A percentile compares a stretch with the other conserved stretches of the same genome.
phyloP scores from a whole-genome alignment of 2,797 vertebrate genomes.

The Cynodonichthys magdalenae region DNA sequence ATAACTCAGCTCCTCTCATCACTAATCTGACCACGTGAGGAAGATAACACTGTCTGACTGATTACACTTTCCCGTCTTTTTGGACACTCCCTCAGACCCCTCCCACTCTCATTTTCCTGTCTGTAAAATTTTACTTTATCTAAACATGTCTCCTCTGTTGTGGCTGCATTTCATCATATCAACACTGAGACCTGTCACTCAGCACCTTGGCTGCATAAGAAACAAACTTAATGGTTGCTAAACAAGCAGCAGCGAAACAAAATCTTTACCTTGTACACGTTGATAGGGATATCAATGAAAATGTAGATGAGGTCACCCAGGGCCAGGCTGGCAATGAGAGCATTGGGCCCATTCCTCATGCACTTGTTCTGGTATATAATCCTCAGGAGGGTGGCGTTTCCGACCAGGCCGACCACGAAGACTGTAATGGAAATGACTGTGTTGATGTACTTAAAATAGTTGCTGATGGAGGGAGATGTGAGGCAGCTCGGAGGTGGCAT shows the following conservation, averaged over 20 bases:
- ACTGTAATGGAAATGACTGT: slow-evolving; percentile 90
- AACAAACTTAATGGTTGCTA: slow-evolving; percentile 1
- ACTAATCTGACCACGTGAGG: slow-evolving; percentile 53
- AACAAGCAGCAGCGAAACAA: slow-evolving; percentile 5
- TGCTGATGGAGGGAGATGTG: slow-evolving; percentile 75
- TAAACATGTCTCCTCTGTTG: slow-evolving; percentile 22
- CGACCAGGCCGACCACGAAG: slow-evolving; percentile 95
- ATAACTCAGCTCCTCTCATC: slow-evolving; percentile 70
- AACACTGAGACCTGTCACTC: slow-evolving; percentile 12
- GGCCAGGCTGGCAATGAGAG: slow-evolving; percentile 95
- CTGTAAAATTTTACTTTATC: slow-evolving; percentile 44
- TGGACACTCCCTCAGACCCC: slow-evolving; percentile 22
- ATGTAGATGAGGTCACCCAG: slow-evolving; percentile 98
- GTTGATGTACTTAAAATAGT: slow-evolving; percentile 93
- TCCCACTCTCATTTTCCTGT: slow-evolving; percentile 9
- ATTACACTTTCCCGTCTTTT: slow-evolving; percentile 65
- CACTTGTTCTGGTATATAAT: slow-evolving; percentile 99
- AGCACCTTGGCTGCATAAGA: slow-evolving; percentile 7
- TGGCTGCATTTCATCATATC: slow-evolving; percentile 44
- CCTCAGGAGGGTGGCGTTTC: slow-evolving; percentile 94
- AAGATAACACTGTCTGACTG: slow-evolving; percentile 61
- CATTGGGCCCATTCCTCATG: slow-evolving; percentile 98
- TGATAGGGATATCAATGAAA: slow-evolving; percentile 92
- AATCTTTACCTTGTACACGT: slow-evolving; percentile 90
- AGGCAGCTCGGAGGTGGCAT: slow-evolving; percentile 67